These are phyloP conservation scores for Ahaetulla prasina DNA, from an alignment of 2,113 vertebrate species.

Conservation along the genomic window DNA sequence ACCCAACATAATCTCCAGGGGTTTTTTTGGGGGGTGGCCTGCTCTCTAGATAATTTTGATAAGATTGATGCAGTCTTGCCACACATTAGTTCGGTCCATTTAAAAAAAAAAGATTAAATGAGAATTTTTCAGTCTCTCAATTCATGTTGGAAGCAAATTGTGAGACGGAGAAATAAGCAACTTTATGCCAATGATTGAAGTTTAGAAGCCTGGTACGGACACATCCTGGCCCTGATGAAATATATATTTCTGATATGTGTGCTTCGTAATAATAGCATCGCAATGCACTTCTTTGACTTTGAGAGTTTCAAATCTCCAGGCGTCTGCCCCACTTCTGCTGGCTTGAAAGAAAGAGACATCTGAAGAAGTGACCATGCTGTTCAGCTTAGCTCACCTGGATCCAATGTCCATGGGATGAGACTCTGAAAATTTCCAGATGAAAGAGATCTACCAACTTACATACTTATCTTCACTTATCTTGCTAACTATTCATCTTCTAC, in stretches of 20 bases:
- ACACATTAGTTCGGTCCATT: not conserved
- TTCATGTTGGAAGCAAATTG: not conserved
- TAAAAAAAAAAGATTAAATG: not conserved
- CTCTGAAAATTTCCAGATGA: not conserved
- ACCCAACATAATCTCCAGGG: too few species aligned
- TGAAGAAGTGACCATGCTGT: not conserved
- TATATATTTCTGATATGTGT: not conserved
- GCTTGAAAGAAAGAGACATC: constrained; percentile 7
- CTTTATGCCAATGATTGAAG: not conserved
- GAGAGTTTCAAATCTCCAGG: not conserved
- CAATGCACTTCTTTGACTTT: not conserved
- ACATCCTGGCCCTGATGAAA: not conserved
- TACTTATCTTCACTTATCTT: not conserved
- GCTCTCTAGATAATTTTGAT: too few species aligned
- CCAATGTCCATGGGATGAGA: not conserved
- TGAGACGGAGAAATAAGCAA: not conserved
- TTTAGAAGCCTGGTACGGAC: not conserved
- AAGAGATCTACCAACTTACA: not conserved
- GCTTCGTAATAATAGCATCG: not conserved
- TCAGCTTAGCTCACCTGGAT: not conserved
- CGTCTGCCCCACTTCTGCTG: not conserved
- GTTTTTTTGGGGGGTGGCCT: too few species aligned
- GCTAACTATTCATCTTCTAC: not conserved
- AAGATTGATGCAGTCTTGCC: not conserved
- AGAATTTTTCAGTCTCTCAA: not conserved